phyloP scores from a whole-genome alignment of 1,140 invertebrate genomes.

The Drosophila arizonae region DNA sequence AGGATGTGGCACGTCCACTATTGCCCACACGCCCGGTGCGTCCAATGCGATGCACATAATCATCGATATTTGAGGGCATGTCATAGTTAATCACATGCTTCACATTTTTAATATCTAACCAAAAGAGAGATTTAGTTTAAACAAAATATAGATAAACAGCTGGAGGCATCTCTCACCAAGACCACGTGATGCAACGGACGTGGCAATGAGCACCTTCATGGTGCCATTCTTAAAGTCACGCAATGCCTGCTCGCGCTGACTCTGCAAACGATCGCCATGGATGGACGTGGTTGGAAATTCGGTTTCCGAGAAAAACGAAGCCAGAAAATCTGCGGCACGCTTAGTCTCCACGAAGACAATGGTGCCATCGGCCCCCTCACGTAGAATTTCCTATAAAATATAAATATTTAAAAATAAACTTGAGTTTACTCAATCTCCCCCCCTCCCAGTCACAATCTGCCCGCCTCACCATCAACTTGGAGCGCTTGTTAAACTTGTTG shows the following conservation, averaged over 20 bases:
- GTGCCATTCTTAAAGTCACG: conserved; percentile 90
- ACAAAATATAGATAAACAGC: conserved; percentile 84
- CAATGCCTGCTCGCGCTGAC: conserved; percentile 94
- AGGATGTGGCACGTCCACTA: conserved; percentile 93
- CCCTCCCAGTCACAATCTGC: neutral
- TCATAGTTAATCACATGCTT: conserved; percentile 96
- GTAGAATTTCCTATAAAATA: conserved; percentile 60
- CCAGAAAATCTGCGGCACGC: conserved; percentile 94
- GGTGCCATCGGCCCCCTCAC: conserved; percentile 84
- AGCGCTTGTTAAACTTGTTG: conserved; percentile 88
- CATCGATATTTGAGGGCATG: conserved; percentile 91
- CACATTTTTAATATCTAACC: conserved; percentile 85
- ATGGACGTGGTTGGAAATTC: conserved; percentile 92
- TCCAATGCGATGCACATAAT: conserved; percentile 98
- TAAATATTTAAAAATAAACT: neutral
- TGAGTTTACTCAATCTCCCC: too few relatives aligned
- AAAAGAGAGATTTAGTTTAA: neutral
- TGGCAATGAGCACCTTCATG: conserved; percentile 93
- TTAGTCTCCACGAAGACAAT: conserved; percentile 96
- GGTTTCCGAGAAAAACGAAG: conserved; percentile 87
- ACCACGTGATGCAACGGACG: conserved; percentile 95
- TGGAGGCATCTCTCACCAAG: conserved; percentile 89
- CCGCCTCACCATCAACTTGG: conserved; percentile 84
- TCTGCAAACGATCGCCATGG: conserved; percentile 95
- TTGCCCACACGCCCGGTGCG: conserved; percentile 97